Evolutionary conservation across 2,888 invertebrate genomes (phyloP), one percentile per base, ranked within the genome.

Genomic region (Salticus scenicus): DNA sequence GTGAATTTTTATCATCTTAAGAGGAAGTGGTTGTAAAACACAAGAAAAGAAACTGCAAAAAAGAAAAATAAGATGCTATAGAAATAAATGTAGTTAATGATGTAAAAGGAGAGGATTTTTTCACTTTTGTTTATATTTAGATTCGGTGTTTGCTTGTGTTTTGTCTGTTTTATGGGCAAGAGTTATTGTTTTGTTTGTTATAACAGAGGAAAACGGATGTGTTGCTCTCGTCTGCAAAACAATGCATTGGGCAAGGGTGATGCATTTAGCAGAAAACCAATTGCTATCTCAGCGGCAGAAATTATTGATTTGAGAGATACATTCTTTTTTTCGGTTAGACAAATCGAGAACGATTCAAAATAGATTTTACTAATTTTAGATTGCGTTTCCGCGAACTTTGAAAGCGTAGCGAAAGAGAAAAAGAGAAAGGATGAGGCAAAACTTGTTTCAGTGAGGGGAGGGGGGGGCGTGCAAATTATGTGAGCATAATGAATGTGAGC

Each of bases 331-430:
- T 14, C 10, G 51, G 20, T 24, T 31, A 31, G 57, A 20, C 51
- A 72, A 72, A 72, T 72, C 33, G 72, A 72, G 72, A 31, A 17
- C 72, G 24, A 57, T 33, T 72, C 12, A 57, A 72, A 72, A 72
- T 72, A 72, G 57, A 51, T 57, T 33, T 42, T 7, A 33, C 72
- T 72, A 72, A 72, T 42, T 57, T 72, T 72, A 72, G 72, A 72
- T 14, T 57, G 30, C 8, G 42, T 37, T 71, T 27, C 42, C 7
- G 10, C 10, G 37, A 37, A 10, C 10, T 37, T 37, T 37, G 7
- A 37, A 37, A 37, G 37, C n/a, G n/a, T n/a, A n/a, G n/a, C n/a
- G n/a, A n/a, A n/a, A n/a, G n/a, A n/a, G n/a, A n/a, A n/a, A n/a
- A n/a, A n/a, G n/a, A n/a, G n/a, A n/a, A n/a, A n/a, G n/a, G n/a